phyloP scores from a whole-genome alignment of 2,113 vertebrate genomes.

The Pomatorhinus ruficollis region DNA sequence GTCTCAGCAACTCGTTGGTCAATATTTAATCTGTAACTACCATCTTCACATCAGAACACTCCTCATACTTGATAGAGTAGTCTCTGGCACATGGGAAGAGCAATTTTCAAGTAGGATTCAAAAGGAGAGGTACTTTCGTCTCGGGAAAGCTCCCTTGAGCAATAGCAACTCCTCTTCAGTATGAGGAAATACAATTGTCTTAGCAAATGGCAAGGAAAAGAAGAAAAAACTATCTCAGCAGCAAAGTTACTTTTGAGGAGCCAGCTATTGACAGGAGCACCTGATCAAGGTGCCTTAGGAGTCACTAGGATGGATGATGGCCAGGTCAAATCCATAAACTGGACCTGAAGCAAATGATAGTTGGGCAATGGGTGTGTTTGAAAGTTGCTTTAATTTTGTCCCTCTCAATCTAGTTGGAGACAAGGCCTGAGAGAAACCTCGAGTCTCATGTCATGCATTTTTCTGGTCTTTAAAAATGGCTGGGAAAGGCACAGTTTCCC shows the following conservation, averaged over 20 bases:
- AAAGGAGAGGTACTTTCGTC: not conserved
- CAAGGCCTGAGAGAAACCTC: not conserved
- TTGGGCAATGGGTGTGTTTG: not conserved
- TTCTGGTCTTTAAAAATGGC: not conserved
- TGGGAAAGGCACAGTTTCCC: not conserved
- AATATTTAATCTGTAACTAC: not conserved
- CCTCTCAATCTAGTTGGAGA: not conserved
- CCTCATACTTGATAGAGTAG: not conserved
- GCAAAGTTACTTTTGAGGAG: not conserved
- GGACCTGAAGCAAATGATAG: not conserved
- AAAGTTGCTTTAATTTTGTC: not conserved
- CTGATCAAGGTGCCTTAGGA: not conserved
- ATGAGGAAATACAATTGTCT: not conserved
- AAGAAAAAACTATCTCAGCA: not conserved
- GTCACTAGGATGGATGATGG: not conserved
- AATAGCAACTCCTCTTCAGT: not conserved
- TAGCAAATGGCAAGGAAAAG: not conserved
- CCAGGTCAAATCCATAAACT: not conserved
- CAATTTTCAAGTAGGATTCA: not conserved
- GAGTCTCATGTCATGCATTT: not conserved
- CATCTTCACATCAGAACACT: not conserved
- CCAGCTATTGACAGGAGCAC: not conserved
- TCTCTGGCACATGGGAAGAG: not conserved
- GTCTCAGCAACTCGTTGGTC: not conserved
- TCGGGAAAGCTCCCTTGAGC: not conserved